Percentiles rank a stretch among this genome's conserved stretches.
Evolutionary conservation across 2,888 invertebrate genomes (phyloP).

Genomic region (Aphodius granarius): DNA sequence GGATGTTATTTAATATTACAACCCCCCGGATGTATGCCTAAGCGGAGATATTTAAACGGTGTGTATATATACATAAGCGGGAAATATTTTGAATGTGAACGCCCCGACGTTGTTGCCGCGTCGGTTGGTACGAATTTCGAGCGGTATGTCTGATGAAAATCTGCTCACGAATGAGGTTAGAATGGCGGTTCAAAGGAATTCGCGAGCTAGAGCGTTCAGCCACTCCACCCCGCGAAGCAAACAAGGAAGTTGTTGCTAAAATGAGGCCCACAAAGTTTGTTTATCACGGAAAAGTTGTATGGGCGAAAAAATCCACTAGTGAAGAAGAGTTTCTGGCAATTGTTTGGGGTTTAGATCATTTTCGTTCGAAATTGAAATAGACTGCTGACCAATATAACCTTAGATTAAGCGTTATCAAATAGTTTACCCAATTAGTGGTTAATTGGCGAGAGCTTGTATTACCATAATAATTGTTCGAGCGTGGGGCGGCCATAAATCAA

Average conservation of each 20-base stretch:
- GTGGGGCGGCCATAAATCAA: slow-evolving; percentile 11
- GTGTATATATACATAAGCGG: not conserved
- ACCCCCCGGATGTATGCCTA: not conserved
- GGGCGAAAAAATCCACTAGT: too few relatives aligned
- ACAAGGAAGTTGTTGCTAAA: not conserved
- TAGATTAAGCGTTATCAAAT: slow-evolving; percentile 6
- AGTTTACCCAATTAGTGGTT: slow-evolving; percentile 14
- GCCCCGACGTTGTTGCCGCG: not conserved
- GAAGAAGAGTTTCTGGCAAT: too few relatives aligned
- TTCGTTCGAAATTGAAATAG: not conserved
- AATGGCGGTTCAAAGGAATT: not conserved
- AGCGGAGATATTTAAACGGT: not conserved
- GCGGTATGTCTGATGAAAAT: not conserved
- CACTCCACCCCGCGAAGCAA: not conserved
- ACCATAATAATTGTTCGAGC: slow-evolving; percentile 11
- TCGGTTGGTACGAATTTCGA: not conserved
- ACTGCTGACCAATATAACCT: not conserved
- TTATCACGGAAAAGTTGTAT: not conserved
- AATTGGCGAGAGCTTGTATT: slow-evolving; percentile 8
- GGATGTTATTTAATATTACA: not conserved
- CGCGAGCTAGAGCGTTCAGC: not conserved
- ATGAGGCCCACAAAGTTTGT: not conserved
- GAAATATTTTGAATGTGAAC: not conserved
- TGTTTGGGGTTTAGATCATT: too few relatives aligned
- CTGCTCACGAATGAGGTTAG: not conserved